A percentile compares a stretch with the other conserved stretches of the same genome.
Evolutionary conservation across 2,797 vertebrate species (phyloP).

Genomic region (Rhincodon typus): DNA sequence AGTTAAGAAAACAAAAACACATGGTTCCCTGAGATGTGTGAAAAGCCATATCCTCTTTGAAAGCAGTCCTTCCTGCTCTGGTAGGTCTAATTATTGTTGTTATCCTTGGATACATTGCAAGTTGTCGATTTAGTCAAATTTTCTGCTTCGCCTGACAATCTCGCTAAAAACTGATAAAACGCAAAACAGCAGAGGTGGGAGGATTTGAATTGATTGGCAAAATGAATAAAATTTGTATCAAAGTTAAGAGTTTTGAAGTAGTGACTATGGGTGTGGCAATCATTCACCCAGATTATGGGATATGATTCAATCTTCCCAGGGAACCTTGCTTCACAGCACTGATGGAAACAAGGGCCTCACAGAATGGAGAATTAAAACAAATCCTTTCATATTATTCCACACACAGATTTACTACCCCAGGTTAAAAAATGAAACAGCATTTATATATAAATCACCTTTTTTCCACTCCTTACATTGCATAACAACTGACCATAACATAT

Average conservation of each 20-base stretch:
- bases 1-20: neutral
- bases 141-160: neutral
- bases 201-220: neutral
- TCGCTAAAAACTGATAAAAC: neutral
- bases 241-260: neutral
- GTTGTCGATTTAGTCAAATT: conserved; percentile 19
- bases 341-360: neutral
- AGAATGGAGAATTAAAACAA: neutral
- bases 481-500: too few relatives aligned
- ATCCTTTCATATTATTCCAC: neutral
- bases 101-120: conserved; percentile 9
- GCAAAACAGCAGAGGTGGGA: neutral
- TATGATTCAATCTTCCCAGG: neutral
- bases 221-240: neutral
- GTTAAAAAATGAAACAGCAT: neutral
- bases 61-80: conserved; percentile 7
- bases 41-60: neutral
- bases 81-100: conserved; percentile 20
- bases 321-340: neutral
- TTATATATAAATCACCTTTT: neutral
- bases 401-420: neutral
- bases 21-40: neutral
- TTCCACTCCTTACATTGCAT: neutral
- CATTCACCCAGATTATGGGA: neutral
- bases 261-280: neutral